Conservation (phyloP, 2,888 invertebrate species). For the Macrosoma leucophasiata region DNA sequence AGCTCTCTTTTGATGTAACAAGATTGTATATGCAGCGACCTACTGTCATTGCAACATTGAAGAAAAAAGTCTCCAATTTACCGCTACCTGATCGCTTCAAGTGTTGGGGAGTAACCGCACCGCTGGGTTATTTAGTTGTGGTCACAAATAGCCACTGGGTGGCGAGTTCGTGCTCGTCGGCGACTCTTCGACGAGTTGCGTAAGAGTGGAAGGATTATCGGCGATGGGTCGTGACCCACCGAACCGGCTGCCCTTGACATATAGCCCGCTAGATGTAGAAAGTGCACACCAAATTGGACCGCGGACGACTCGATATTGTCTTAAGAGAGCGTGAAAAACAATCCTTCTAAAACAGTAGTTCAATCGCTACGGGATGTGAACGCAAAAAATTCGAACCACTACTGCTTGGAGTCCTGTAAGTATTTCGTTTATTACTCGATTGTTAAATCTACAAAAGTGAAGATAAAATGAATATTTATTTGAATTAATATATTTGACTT, state of each 20-base stretch:
- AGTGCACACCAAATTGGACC: constrained; percentile 39
- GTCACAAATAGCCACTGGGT: constrained; percentile 19
- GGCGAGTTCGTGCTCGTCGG: too few relatives aligned
- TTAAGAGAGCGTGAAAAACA: neutral
- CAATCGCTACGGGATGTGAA: too few relatives aligned
- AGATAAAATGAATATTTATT: too few relatives aligned
- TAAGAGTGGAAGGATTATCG: constrained; percentile 39
- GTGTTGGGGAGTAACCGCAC: constrained; percentile 8
- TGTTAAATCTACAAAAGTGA: too few relatives aligned
- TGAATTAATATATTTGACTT: too few relatives aligned
- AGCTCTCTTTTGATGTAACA: too few relatives aligned
- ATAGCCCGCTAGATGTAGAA: constrained; percentile 52
- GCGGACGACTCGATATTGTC: constrained; percentile 2
- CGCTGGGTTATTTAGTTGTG: constrained; percentile 16
- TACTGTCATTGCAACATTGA: too few relatives aligned
- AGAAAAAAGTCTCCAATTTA: constrained; percentile 48
- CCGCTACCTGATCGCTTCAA: constrained; percentile 40
- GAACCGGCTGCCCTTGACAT: constrained; percentile 63
- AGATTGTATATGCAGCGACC: too few relatives aligned
- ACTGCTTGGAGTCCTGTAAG: too few relatives aligned
- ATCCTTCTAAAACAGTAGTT: too few relatives aligned
- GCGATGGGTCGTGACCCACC: constrained; percentile 43
- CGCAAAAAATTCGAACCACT: too few relatives aligned
- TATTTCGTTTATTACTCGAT: too few relatives aligned
- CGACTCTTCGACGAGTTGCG: constrained; percentile 34